Base-by-base conservation (phyloP, 2,888 invertebrate genomes). In the Meiosimyza platycephala region DNA sequence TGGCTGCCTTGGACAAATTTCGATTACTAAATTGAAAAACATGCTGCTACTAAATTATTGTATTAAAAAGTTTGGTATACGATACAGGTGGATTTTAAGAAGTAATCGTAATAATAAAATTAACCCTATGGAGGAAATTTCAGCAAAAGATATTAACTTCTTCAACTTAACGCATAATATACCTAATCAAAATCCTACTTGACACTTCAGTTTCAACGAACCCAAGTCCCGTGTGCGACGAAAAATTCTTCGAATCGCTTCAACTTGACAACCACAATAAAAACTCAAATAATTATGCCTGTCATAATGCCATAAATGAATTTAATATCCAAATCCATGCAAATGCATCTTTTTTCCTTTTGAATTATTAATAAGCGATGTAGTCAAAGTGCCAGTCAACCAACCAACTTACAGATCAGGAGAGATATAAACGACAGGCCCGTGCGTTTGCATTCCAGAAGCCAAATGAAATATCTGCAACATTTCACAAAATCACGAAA, bases 401-500 rank as follows among this genome's bases (percentile, higher is more conserved):
- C 67, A 54, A 67, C 72, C 73, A 75, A 74, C 75, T 69, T 72
- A 75, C 78, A 76, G 79, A 79, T 77, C 78, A 63, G 52, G 63
- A 76, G 75, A 70, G 71, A 72, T 62, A 70, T 77, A 76, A 75
- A 78, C 77, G 79, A 80, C 80, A 73, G 73, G 74, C 64, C 74
- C 73, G 75, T 72, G 76, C 77, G 79, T 80, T 82, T 80, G 83
- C 84, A 85, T 84, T 84, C 85, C 84, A 84, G 84, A 83, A 84
- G 84, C 84, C 82, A 80, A 80, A 83, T 83, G 84, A 80, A 80
- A 82, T 80, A 82, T 84, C 84, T 83, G 79, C 84, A 83, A 82
- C 85, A 82, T 82, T 80, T 85, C 81, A 73, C 74, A 75, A 76
- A 72, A 75, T 79, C 76, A 77, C 62, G 71, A 72, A 52, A 40